Base-by-base conservation (phyloP, 2,113 vertebrate species). In the Tricholaema leucomelas region DNA sequence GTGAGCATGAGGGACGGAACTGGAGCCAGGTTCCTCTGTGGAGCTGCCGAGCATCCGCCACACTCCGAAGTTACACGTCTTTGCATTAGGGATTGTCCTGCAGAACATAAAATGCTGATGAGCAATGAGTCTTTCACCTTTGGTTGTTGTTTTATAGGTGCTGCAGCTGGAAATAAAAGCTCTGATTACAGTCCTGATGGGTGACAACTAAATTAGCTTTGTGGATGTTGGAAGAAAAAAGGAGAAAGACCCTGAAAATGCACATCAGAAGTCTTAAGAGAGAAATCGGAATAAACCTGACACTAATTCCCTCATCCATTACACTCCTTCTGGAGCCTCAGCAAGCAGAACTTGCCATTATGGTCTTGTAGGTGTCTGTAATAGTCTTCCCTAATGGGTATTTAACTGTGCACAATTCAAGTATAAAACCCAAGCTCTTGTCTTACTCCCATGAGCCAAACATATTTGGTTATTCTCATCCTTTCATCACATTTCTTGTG, bases 271-370 rank as follows among this genome's bases (percentile, higher is more conserved):
- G n/a, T 50, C 71, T 79, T 63, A 72, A 55, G 79, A 85, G 48
- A 91, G 67, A 85, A 90, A 91, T 82, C 50, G 73, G 79, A 91
- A 82, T 90, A 82, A 90, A 76, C 17, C 44, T 88, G 76, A 85
- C 78, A 65, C 42, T 79, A 81, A 87, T 81, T 79, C 52, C 85
- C 66, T 75, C 75, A 75, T 67, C 58, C 59, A 35, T 87, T 59
- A 48, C 46, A 21, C 38, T 67, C 75, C 54, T 87, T 58, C 40
- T 2, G 1, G 52, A 89, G 74, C 38, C 64, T 14, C 4, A 2
- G 42, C 0, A 6, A 70, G 46, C 78, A 59, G 85, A 54, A n/a
- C 67, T 48, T 94, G 78, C 61, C 73, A 58, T 17, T 66, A n/a
- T 35, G 74, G 52, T 78, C 74, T 54, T 65, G 20, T 35, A 78